Base-by-base conservation (phyloP, 2,797 vertebrate species). In the Thunnus albacares region DNA sequence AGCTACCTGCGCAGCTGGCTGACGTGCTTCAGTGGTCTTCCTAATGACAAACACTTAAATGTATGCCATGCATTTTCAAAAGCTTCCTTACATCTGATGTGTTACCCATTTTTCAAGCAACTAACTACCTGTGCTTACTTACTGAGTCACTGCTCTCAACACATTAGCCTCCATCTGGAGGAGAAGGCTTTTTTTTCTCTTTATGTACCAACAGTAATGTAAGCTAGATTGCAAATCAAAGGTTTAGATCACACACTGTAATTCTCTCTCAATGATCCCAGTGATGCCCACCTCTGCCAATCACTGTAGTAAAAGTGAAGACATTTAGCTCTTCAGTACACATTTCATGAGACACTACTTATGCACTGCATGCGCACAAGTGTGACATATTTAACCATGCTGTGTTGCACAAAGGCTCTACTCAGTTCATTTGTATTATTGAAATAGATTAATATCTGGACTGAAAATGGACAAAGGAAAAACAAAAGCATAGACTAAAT, bases 281-380 rank as follows among this genome's bases (percentile, higher is more conserved):
- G 20, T 51, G 47, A 20, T 51, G 2, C 15, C 17, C 45, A 51
- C 47, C 47, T 20, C 47, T 20, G 47, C 18, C 18, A n/a, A 8
- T 57, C 26, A 66, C 14, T 57, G 45, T 18, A 64, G 47, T 60
- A 64, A 67, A 47, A 49, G 28, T 68, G 17, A 68, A 22, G 10
- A 49, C 24, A 35, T 72, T 9, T 20, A 45, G 24, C 47, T 51
- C 13, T 30, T 43, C 5, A 13, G 17, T 61, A 22, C 51, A 53
- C 26, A 58, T 71, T 52, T n/a, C n/a, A 41, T 26, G 18, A 17
- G 35, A 24, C 12, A 28, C 41, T 60, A 14, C 35, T 18, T 7
- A 17, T 12, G 4, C 28, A 26, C 6, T 33, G 9, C 2, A 20
- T 51, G 15, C 4, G 61, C 15, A 11, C 26, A 66, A 52, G 2